Percentiles rank a stretch among this genome's conserved stretches.
Conservation (phyloP, 2,797 vertebrate species). For the Galago senegalensis region DNA sequence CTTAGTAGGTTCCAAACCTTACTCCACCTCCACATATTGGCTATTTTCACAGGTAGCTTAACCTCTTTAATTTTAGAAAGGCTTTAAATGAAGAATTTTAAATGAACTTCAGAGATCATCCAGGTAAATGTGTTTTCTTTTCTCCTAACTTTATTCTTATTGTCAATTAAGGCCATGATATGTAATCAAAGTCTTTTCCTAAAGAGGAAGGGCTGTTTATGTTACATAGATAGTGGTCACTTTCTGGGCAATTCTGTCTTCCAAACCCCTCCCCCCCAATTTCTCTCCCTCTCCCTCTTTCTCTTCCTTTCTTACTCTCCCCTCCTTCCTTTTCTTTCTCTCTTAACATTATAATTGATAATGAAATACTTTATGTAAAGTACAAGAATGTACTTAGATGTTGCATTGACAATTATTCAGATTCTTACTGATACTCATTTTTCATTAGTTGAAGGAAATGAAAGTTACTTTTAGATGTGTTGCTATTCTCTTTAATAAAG, state of each 20-base stretch:
- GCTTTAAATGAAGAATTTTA: constrained; percentile 1
- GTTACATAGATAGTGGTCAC: background rate
- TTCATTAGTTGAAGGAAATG: constrained; percentile 47
- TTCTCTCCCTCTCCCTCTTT: background rate
- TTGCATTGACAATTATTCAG: constrained; percentile 19
- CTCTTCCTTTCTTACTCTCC: too few species aligned
- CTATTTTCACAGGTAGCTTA: background rate
- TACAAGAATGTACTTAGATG: constrained; percentile 18
- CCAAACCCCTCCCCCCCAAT: background rate
- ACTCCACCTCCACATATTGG: background rate
- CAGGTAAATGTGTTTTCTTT: background rate
- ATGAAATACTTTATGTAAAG: constrained; percentile 34
- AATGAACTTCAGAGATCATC: constrained; percentile 35
- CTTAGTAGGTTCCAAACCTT: constrained; percentile 10
- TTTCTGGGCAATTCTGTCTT: background rate
- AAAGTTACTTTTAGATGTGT: constrained; percentile 23
- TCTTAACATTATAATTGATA: background rate
- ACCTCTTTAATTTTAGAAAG: constrained; percentile 12
- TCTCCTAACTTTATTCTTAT: background rate
- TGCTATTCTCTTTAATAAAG: constrained; percentile 38
- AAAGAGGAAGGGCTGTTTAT: background rate
- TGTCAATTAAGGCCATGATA: background rate
- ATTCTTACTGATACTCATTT: constrained; percentile 29
- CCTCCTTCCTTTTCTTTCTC: background rate
- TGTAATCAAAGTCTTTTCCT: background rate